phyloP scores from a whole-genome alignment of 2,888 invertebrate species.

The Drosophila phalerata region DNA sequence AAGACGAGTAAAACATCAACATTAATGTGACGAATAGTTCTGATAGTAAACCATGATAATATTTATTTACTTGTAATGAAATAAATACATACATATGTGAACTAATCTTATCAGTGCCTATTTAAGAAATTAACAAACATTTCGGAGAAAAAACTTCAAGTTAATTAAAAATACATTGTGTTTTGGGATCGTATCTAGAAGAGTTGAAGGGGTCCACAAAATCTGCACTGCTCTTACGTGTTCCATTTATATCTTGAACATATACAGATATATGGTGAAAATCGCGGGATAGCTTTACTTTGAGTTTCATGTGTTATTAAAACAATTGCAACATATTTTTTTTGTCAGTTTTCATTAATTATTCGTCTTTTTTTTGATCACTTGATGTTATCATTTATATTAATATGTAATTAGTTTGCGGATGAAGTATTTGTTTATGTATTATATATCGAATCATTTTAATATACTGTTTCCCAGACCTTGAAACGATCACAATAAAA shows the following conservation, averaged over 20 bases:
- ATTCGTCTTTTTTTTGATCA: background rate
- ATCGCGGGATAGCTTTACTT: background rate
- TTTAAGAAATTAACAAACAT: slow-evolving; percentile 9
- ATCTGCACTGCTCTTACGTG: background rate
- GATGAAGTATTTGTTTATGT: background rate
- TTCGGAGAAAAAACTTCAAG: slow-evolving; percentile 13
- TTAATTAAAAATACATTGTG: slow-evolving; percentile 34
- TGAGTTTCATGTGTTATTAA: background rate
- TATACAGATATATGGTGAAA: background rate
- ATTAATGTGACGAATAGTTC: slow-evolving; percentile 5
- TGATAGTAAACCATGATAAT: slow-evolving; percentile 3
- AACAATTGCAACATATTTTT: background rate
- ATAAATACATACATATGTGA: background rate
- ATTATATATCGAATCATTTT: background rate
- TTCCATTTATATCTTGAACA: background rate
- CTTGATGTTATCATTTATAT: too few species aligned
- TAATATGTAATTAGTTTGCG: background rate
- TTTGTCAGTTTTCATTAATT: background rate
- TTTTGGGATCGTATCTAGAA: slow-evolving; percentile 12
- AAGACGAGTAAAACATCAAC: slow-evolving; percentile 1
- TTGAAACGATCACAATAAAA: background rate
- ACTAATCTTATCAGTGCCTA: slow-evolving; percentile 41
- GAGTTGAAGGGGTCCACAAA: slow-evolving; percentile 2
- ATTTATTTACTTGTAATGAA: background rate
- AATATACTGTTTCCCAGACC: background rate